Base-by-base conservation (phyloP, 2,888 invertebrate genomes). In the Anthophora plumipes region DNA sequence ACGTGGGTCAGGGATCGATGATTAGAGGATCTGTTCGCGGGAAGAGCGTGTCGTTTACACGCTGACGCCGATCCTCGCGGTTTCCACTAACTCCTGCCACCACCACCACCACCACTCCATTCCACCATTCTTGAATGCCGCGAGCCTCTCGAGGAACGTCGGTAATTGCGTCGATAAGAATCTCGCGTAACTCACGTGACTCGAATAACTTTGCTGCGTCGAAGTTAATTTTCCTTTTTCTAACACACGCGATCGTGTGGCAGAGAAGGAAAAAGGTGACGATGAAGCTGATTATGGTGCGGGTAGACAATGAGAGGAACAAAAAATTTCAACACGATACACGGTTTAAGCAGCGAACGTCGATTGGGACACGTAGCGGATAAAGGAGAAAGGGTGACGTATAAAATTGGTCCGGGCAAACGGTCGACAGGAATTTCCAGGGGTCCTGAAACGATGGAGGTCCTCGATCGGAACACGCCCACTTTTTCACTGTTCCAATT, bases 401-500 rank as follows among this genome's bases (percentile, higher is more conserved):
- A 60, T 78, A 84, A 84, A 86, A 85, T 86, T 85, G 79, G 69
- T 67, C 54, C 75, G 77, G 76, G 41, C 54, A 54, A 79, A 82
- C 74, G 82, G 68, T 63, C 69, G 78, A 63, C 72, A 71, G 72
- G 80, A 59, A 81, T 82, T 85, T 81, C 54, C 75, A 80, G 73
- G 76, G 69, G 77, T 75, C 50, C 63, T 72, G 71, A 82, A 83
- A 80, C 84, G 84, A 85, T 85, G 89, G 88, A 87, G 89, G 88
- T 88, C 84, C 79, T 79, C 85, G 82, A 85, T 84, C 87, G 84
- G 82, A 80, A 78, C 88, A 91, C 91, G 91, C 91, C 91, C 89
- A 91, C 89, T 90, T 91, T 91, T 91, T 91, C 91, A 88, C 89
- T 88, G 91, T 91, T 92, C 90, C 92, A 91, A 92, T 92, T 91